These are phyloP conservation scores for Leptopilina syphax DNA, from an alignment of 2,888 invertebrate species.

Conservation along the genomic window DNA sequence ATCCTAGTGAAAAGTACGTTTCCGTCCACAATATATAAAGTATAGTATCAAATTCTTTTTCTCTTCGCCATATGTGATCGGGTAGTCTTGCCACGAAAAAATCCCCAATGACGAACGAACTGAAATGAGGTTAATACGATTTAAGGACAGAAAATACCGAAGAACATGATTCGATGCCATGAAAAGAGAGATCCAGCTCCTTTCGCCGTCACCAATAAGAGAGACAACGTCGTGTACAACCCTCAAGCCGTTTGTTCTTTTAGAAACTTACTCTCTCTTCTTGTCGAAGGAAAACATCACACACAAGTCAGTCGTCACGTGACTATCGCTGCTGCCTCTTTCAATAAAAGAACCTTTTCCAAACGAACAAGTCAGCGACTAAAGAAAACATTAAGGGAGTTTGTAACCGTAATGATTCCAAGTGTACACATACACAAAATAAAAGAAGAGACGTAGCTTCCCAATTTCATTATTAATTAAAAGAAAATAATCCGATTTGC, in stretches of 20 bases:
- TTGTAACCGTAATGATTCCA: conserved; percentile 20
- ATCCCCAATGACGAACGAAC: conserved; percentile 22
- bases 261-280: conserved; percentile 42
- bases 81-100: conserved; percentile 27
- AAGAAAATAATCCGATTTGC: conserved; percentile 15
- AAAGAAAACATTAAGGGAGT: conserved; percentile 36
- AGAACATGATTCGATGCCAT: conserved; percentile 47
- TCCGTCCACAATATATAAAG: conserved; percentile 1
- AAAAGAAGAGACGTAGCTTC: background rate
- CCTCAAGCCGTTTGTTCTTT: conserved; percentile 45
- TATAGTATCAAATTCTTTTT: no score
- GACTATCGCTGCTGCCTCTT: conserved; percentile 45
- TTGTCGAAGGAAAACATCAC: conserved; percentile 41
- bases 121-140: conserved; percentile 51
- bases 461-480: conserved; percentile 23
- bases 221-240: conserved; percentile 41
- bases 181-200: conserved; percentile 22
- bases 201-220: conserved; percentile 40
- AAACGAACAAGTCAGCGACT: conserved; percentile 38
- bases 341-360: conserved; percentile 42
- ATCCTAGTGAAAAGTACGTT: conserved; percentile 27
- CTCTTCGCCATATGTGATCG: conserved; percentile 7
- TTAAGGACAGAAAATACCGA: conserved; percentile 43
- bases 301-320: conserved; percentile 40
- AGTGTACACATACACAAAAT: background rate